Percentiles rank a stretch among this genome's conserved stretches.
Conservation (phyloP, 2,797 vertebrate species). For the Cynodonichthys magdalenae region DNA sequence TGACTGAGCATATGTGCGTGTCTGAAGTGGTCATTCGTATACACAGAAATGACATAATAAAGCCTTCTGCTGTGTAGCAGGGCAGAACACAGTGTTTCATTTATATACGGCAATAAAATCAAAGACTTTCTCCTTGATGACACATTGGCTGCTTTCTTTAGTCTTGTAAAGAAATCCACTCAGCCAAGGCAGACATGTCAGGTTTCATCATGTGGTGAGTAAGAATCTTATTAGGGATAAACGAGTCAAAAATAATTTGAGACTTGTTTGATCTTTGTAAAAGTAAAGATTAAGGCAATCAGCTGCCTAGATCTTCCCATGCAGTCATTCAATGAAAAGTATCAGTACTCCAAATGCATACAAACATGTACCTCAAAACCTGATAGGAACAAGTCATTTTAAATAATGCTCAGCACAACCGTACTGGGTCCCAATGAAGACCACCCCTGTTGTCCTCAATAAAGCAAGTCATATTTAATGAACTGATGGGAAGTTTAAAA, state of each 20-base stretch:
- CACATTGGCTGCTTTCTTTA: slow-evolving; percentile 18
- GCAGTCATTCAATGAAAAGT: slow-evolving; percentile 16
- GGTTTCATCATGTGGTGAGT: slow-evolving; percentile 35
- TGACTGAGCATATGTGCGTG: slow-evolving; percentile 40
- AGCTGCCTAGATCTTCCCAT: slow-evolving; percentile 27
- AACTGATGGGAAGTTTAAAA: slow-evolving; percentile 21
- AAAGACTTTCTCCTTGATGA: background rate
- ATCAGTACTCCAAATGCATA: background rate
- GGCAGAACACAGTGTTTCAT: slow-evolving; percentile 18
- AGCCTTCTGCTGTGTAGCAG: slow-evolving; percentile 42
- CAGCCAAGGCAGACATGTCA: slow-evolving; percentile 17
- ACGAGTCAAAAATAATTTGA: slow-evolving; percentile 51
- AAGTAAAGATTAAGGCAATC: slow-evolving; percentile 30
- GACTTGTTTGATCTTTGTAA: slow-evolving; percentile 59
- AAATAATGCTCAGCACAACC: slow-evolving; percentile 5
- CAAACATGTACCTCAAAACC: slow-evolving; percentile 20
- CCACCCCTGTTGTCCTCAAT: slow-evolving; percentile 21
- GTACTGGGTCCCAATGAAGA: slow-evolving; percentile 23
- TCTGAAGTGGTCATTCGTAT: slow-evolving; percentile 35
- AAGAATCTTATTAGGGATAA: slow-evolving; percentile 51
- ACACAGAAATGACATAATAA: slow-evolving; percentile 10
- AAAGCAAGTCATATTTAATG: slow-evolving; percentile 32
- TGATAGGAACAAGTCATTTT: slow-evolving; percentile 40
- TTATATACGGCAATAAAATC: slow-evolving; percentile 10
- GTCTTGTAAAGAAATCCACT: slow-evolving; percentile 1